Evolutionary conservation across 2,888 invertebrate genomes (phyloP).

Genomic region (Deilephila elpenor): DNA sequence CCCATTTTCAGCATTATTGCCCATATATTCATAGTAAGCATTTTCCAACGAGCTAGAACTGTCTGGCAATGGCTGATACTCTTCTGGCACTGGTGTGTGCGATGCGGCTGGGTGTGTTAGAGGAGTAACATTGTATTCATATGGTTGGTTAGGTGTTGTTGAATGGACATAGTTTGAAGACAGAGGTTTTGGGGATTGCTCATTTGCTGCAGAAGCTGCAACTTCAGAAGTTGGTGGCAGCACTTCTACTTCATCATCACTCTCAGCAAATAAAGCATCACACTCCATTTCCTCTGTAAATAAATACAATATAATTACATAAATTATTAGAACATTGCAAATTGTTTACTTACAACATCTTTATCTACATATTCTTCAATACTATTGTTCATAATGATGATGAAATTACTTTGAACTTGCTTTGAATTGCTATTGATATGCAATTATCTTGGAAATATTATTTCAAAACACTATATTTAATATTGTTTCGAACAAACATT

Average conservation of each 20-base stretch:
- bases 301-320: conserved; percentile 7
- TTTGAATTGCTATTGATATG: neutral
- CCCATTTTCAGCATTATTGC: conserved; percentile 55
- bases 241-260: conserved; percentile 86
- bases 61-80: conserved; percentile 78
- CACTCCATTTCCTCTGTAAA: conserved; percentile 86
- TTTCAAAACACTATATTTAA: neutral
- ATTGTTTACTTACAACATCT: too few species aligned
- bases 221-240: conserved; percentile 60
- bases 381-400: neutral
- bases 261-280: conserved; percentile 87
- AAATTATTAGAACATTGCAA: too few species aligned
- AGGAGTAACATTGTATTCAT: conserved; percentile 64
- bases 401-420: neutral
- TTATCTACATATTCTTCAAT: neutral
- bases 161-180: conserved; percentile 73
- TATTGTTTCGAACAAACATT: neutral
- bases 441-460: neutral
- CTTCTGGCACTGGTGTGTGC: conserved; percentile 78
- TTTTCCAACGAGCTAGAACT: conserved; percentile 75
- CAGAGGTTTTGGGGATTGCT: conserved; percentile 58
- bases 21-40: conserved; percentile 38
- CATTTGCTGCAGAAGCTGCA: conserved; percentile 50
- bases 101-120: conserved; percentile 63
- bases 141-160: conserved; percentile 65